Evolutionary conservation across 2,113 vertebrate genomes (phyloP), one percentile per base, ranked within the genome.

Genomic region (Tetraodon nigroviridis): DNA sequence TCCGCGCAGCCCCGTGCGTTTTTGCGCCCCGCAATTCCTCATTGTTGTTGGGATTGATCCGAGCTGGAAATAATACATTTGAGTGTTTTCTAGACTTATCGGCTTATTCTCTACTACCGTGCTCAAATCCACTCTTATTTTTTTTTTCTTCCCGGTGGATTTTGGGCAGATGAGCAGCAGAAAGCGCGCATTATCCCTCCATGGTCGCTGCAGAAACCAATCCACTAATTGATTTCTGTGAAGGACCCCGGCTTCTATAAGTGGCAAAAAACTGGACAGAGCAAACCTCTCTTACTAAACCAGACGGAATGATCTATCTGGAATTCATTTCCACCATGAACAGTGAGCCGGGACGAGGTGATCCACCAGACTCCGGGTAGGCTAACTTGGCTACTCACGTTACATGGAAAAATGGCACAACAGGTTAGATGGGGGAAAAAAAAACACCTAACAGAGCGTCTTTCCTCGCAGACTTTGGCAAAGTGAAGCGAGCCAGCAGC

Each of bases 11-110:
- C 73, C 70, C 40, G 56, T 32, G 61, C 18, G 48, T 58, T 22
- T n/a, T 63, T 59, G 64, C 59, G 58, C 67, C 65, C 78, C 17
- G 65, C 19, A 61, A 73, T 51, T 50, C 63, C 61, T 84, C 79
- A 71, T 81, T 67, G 58, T 70, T 61, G 78, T 76, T 22, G 59
- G 60, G 62, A 77, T 61, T 73, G 69, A 81, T 84, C 72, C 48
- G 18, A 75, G 67, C 44, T 12, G 22, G 67, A 77, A 81, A 84
- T 82, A 86, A 84, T 82, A 84, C 71, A 81, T 74, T 46, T 67
- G 65, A 78, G 81, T 70, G 79, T 73, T 60, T 72, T 78, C 69
- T 48, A 56, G 69, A 79, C 58, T 88, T 78, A 86, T 85, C 84
- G 61, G 79, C 79, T 86, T 87, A 84, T 62, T 75, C 59, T 8